Evolutionary conservation across 2,888 invertebrate species (phyloP).

Genomic region (Trachelus tabidus): DNA sequence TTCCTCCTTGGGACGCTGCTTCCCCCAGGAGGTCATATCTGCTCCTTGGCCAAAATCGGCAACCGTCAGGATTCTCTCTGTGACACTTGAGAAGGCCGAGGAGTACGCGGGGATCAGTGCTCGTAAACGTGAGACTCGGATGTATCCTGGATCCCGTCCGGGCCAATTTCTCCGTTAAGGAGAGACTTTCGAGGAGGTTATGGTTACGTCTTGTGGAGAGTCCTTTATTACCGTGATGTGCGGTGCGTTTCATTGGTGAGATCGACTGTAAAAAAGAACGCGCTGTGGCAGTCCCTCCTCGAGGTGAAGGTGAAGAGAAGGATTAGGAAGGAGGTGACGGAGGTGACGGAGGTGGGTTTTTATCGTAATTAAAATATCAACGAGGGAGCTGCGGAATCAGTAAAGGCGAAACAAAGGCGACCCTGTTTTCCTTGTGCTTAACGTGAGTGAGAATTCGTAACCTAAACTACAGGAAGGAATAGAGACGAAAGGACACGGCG

Average conservation of each 20-base stretch:
- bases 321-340: background rate
- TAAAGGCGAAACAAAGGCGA: background rate
- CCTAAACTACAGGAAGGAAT: conserved; percentile 2
- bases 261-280: background rate
- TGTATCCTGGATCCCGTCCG: background rate
- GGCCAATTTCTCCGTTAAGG: background rate
- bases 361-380: background rate
- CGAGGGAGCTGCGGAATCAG: background rate
- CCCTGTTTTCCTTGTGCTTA: background rate
- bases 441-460: conserved; percentile 15
- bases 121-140: background rate
- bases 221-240: background rate
- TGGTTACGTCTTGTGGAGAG: background rate
- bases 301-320: background rate
- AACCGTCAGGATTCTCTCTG: background rate
- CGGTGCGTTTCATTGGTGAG: background rate
- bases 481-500: conserved; percentile 3
- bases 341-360: background rate
- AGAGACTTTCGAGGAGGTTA: background rate
- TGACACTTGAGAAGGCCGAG: background rate
- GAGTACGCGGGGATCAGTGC: background rate
- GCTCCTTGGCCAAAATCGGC: background rate
- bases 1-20: background rate
- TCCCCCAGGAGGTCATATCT: background rate
- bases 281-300: background rate